These are phyloP conservation scores for Buceros bicornis DNA, from an alignment of 2,797 vertebrate genomes.

Conservation along the genomic window DNA sequence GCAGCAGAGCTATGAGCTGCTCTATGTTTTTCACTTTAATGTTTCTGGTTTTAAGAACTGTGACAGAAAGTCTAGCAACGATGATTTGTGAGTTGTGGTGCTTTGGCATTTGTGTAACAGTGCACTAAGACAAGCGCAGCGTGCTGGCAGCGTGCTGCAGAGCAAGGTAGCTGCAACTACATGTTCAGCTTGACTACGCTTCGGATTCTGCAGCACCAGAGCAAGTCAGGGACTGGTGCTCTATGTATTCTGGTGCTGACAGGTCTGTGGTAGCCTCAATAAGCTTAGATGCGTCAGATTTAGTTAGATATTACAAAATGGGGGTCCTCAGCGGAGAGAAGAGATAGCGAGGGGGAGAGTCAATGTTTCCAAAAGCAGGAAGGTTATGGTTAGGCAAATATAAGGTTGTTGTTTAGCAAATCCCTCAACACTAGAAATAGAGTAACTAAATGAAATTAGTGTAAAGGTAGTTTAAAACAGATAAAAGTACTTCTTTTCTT, in stretches of 20 bases:
- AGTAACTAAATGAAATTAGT: neutral
- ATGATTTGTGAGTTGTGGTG: neutral
- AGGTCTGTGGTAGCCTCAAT: neutral
- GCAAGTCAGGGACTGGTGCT: neutral
- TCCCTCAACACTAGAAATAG: neutral
- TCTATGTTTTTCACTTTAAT: neutral
- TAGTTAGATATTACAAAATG: neutral
- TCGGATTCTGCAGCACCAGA: neutral
- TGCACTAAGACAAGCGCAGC: neutral
- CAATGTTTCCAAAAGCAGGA: neutral
- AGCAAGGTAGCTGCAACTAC: fast-evolving
- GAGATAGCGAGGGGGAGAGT: neutral
- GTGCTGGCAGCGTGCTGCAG: neutral
- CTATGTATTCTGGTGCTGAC: fast-evolving
- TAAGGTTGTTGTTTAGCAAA: neutral
- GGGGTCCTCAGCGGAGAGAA: neutral
- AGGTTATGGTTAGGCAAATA: neutral
- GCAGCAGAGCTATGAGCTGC: neutral
- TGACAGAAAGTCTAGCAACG: neutral
- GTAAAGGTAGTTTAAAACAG: neutral
- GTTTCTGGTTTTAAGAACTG: neutral
- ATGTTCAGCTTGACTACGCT: neutral
- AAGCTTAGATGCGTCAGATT: neutral
- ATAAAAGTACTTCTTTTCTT: neutral
- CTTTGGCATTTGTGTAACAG: neutral